These are phyloP conservation scores for Tympanuchus pallidicinctus DNA, from an alignment of 2,113 vertebrate genomes.

Conservation along the genomic window DNA sequence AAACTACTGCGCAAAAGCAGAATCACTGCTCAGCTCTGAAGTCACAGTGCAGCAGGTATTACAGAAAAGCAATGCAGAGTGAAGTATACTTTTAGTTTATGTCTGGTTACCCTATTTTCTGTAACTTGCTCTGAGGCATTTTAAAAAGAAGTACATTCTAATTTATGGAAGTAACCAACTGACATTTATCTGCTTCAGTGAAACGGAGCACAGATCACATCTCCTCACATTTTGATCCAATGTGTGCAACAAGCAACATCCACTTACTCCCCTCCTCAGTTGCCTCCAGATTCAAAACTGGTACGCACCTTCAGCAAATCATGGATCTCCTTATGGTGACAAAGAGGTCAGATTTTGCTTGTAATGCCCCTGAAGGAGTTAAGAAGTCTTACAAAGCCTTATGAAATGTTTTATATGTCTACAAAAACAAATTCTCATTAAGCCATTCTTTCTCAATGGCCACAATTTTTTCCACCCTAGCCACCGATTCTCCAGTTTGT, in stretches of 20 bases:
- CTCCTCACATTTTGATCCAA: conserved; percentile 69
- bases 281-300: background rate
- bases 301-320: background rate
- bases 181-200: conserved; percentile 61
- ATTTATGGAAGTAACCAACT: conserved; percentile 61
- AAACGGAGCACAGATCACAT: conserved; percentile 55
- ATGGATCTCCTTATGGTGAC: background rate
- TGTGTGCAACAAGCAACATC: conserved; percentile 30
- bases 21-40: background rate
- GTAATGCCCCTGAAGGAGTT: background rate
- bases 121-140: background rate
- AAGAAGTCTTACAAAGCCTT: background rate
- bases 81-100: background rate
- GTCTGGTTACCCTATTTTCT: background rate
- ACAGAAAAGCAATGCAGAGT: background rate
- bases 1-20: background rate
- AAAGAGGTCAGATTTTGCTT: background rate
- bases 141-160: conserved; percentile 27
- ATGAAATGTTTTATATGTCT: background rate
- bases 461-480: background rate
- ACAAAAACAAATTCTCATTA: background rate
- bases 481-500: background rate
- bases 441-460: background rate
- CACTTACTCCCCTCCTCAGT: background rate
- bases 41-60: background rate